Base-by-base conservation (phyloP, 2,113 vertebrate genomes). In the Eublepharis macularius region DNA sequence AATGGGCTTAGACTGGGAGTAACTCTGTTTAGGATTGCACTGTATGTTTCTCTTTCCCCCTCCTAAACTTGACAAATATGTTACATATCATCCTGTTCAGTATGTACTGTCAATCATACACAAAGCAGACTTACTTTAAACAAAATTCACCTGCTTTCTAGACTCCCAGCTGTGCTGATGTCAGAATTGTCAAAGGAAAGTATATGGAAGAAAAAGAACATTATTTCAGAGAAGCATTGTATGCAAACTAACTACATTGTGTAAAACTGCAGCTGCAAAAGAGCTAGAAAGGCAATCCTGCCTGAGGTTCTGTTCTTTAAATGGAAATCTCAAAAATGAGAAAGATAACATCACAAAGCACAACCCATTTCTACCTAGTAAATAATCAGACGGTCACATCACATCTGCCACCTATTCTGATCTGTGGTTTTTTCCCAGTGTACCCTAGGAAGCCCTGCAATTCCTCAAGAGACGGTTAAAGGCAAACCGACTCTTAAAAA, bases 131-230 rank as follows among this genome's bases (percentile, higher is more conserved):
- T 19, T 83, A 87, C 74, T 51, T 63, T 49, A 73, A n/a, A 57
- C 70, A 36, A 57, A 89, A 88, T 79, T 10, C 26, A 80, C 0
- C 39, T 77, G 14, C 57, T 85, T 92, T 79, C 77, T 70, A 82
- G 43, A 87, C 83, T 85, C 65, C 83, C 84, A 93, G 82, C 82
- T 91, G 79, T 17, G 12, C 8, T 84, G 11, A 79, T 86, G 76
- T 82, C 88, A 89, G 41, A 92, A 83, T 81, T 88, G 79, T 87
- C 83, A 90, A n/a, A 17, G 82, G 78, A 70, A 24, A 43, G 19
- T 65, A 72, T 9, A 6, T 68, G 69, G 78, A 85, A 70, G 4
- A 89, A 78, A 83, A 86, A 79, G 57, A 0, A 87, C 54, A 32
- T 12, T 57, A 1, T 49, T 90, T 86, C 68, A 83, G 45, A 83